Evolutionary conservation across 1,140 invertebrate species (phyloP), one percentile per base, ranked within the genome.

Genomic region (Halesus radiatus): DNA sequence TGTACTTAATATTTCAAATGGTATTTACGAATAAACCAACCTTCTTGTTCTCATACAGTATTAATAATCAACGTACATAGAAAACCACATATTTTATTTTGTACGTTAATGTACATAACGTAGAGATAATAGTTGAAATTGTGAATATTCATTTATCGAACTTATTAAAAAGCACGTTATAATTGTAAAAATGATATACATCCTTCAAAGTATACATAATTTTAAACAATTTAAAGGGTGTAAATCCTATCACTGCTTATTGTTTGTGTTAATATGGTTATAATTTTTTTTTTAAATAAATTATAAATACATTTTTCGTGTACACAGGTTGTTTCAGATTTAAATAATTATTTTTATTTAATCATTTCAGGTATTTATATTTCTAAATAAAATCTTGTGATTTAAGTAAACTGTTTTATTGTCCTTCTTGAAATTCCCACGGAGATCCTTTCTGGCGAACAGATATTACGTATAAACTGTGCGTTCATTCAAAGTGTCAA

Each of bases 331-430:
- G 56, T 60, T 60, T 18, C 56, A 22, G 6, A 20, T 60, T 22
- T 60, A 60, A 60, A 8, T 60, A 60, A 60, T 20, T 4, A 56
- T 56, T 56, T 23, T 60, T 60, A 60, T 45, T 45, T 20, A 60
- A 60, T 1, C 10, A 26, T n/a, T 66, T 66, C 62, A 76, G 56
- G 54, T 76, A 76, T 76, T 76, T 76, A 76, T 76, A 60, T 76
- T 76, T 76, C 37, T 45, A 3, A 76, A 76, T 76, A 76, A 76
- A 76, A 56, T 32, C 23, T 58, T 74, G 72, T 74, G 72, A 74
- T 53, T 22, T 45, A 45, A 45, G 10, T 45, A 13, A 13, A 45
- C 3, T 45, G 37, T 45, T 45, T 45, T 45, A 45, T 13, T 45
- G 10, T 45, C 1, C 37, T 13, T 29, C 26, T 29, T 29, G 26